A percentile compares a stretch with the other conserved stretches of the same genome.
These are phyloP conservation scores for Drosophila paramelanica DNA, from an alignment of 2,888 invertebrate species.

Conservation along the genomic window DNA sequence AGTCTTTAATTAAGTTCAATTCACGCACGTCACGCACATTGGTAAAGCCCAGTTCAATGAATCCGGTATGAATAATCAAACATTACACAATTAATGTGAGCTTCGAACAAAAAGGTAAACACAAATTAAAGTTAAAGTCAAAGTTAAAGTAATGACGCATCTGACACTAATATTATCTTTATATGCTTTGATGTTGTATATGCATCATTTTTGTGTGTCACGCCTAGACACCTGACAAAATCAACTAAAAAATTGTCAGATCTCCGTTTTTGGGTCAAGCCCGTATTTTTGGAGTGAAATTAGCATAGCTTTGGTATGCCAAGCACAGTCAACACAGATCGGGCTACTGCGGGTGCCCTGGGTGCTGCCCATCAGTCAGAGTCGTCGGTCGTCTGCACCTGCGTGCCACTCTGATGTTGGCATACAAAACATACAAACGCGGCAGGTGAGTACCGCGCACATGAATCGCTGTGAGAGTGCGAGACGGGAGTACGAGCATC, in stretches of 20 bases:
- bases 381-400: slow-evolving; percentile 22
- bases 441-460: slow-evolving; percentile 12
- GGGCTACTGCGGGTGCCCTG: slow-evolving; percentile 19
- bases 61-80: slow-evolving; percentile 65
- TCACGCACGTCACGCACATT: slow-evolving; percentile 67
- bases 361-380: slow-evolving; percentile 29
- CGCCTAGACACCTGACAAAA: slow-evolving; percentile 31
- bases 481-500: slow-evolving; percentile 9
- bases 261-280: slow-evolving; percentile 53
- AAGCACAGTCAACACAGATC: not conserved
- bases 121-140: not conserved
- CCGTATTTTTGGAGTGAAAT: slow-evolving; percentile 54
- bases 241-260: slow-evolving; percentile 25
- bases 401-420: slow-evolving; percentile 43
- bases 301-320: slow-evolving; percentile 45
- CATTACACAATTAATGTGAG: slow-evolving; percentile 42
- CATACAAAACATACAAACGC: slow-evolving; percentile 36
- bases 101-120: not conserved
- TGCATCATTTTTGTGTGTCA: slow-evolving; percentile 44
- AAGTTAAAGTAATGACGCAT: slow-evolving; percentile 36
- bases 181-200: not conserved
- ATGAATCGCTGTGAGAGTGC: slow-evolving; percentile 6
- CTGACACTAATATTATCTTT: not conserved
- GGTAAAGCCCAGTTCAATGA: slow-evolving; percentile 32
- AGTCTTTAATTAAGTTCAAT: slow-evolving; percentile 48